Base-by-base conservation (phyloP, 2,113 vertebrate species). In the Phasianus colchicus region DNA sequence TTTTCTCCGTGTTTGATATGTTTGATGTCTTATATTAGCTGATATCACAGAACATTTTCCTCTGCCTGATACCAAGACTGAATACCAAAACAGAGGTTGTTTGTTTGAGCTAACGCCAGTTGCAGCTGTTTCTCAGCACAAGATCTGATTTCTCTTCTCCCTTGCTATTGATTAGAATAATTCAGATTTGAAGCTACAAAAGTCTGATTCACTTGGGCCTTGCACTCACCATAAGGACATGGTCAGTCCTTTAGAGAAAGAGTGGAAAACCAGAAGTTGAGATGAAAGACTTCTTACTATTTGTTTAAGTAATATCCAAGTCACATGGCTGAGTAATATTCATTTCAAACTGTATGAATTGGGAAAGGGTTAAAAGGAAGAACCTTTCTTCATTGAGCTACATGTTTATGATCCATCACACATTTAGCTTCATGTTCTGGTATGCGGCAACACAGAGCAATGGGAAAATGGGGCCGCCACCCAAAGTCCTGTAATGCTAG, bases 301-400 rank as follows among this genome's bases (percentile, higher is more conserved):
- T 82, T 75, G 25, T 65, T 84, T 82, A 2, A 1, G 10, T 58
- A 45, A 8, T 17, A n/a, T 40, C 38, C 25, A 76, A 54, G 6
- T 76, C 76, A 66, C 27, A 9, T 75, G 25, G 66, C 45, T 84
- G 22, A 89, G 65, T 60, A 90, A 60, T 55, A 65, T n/a, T 92
- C 11, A 65, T 24, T 82, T 89, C 12, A 78, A 89, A 69, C n/a
- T 88, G 6, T 57, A 27, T 34, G 20, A 79, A 10, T 63, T 85
- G 50, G 48, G 45, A 79, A 92, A 73, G 48, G 18, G 67, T 91
- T 94, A 83, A 89, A 61, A 89, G 58, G 63, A 89, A 87, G 47
- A 89, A 40, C 27, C 15, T 69, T 67, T 63, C 36, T 73, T 74
- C 73, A 63, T 32, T 85, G 50, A 80, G 50, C 30, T 89, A 50